phyloP scores from a whole-genome alignment of 2,797 vertebrate species.

The Momotus momota region DNA sequence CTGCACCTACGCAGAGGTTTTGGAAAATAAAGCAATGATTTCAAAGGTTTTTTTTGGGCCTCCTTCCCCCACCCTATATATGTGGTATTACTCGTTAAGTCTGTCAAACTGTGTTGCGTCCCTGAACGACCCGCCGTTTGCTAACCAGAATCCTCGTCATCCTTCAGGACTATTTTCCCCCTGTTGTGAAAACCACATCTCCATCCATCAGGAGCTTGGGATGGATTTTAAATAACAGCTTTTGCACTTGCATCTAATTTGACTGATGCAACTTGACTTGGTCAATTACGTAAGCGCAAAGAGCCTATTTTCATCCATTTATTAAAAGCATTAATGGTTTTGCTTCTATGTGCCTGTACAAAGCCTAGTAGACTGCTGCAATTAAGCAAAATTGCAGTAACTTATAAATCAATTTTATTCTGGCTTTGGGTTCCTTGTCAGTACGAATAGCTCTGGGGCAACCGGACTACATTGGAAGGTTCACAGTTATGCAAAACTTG shows the following conservation, averaged over 20 bases:
- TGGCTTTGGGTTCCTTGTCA: background rate
- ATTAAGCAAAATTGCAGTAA: background rate
- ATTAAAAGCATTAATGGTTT: background rate
- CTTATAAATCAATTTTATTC: background rate
- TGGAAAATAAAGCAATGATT: background rate
- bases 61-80: fast-evolving
- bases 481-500: background rate
- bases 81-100: fast-evolving
- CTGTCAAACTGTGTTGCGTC: background rate
- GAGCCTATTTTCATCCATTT: background rate
- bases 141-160: background rate
- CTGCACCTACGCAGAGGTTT: fast-evolving
- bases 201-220: background rate
- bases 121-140: background rate
- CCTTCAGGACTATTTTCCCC: background rate
- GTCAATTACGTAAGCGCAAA: background rate
- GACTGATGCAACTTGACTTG: background rate
- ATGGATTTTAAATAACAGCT: background rate
- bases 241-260: background rate
- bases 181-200: background rate
- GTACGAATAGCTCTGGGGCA: background rate
- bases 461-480: background rate
- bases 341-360: background rate
- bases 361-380: background rate
- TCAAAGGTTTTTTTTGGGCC: background rate